phyloP scores from a whole-genome alignment of 2,113 vertebrate species.

The Poeciliopsis prolifica region DNA sequence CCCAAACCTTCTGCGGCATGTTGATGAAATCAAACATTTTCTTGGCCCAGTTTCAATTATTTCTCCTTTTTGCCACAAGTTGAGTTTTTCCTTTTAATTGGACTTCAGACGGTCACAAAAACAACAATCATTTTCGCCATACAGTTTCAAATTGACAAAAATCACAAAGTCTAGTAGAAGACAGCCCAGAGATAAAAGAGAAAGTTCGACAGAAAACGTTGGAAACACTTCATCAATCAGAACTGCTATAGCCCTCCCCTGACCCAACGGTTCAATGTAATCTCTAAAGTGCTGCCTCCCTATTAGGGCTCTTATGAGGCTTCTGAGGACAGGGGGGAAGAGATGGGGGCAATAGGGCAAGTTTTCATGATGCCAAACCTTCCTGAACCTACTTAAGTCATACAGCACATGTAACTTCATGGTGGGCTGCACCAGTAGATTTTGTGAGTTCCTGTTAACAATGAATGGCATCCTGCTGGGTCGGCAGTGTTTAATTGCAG shows the following conservation, averaged over 20 bases:
- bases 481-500: slow-evolving; percentile 16
- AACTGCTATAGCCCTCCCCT: background rate
- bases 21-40: background rate
- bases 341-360: background rate
- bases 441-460: slow-evolving; percentile 20
- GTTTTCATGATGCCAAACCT: background rate
- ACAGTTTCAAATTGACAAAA: background rate
- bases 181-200: too few relatives aligned
- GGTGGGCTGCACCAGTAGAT: background rate
- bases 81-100: background rate
- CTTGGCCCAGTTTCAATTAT: background rate
- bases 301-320: background rate
- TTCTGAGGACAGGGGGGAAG: background rate
- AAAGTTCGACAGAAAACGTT: too few relatives aligned
- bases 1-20: too few relatives aligned
- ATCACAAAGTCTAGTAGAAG: background rate
- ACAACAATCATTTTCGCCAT: background rate
- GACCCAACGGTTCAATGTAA: background rate
- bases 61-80: background rate
- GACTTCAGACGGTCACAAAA: background rate
- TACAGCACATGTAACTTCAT: slow-evolving; percentile 1
- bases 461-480: slow-evolving; percentile 13
- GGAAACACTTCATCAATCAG: background rate
- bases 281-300: background rate
- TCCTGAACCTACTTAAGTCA: background rate